Percentiles rank a stretch among this genome's conserved stretches.
Evolutionary conservation across 2,113 vertebrate species (phyloP).

Genomic region (Psophia crepitans): DNA sequence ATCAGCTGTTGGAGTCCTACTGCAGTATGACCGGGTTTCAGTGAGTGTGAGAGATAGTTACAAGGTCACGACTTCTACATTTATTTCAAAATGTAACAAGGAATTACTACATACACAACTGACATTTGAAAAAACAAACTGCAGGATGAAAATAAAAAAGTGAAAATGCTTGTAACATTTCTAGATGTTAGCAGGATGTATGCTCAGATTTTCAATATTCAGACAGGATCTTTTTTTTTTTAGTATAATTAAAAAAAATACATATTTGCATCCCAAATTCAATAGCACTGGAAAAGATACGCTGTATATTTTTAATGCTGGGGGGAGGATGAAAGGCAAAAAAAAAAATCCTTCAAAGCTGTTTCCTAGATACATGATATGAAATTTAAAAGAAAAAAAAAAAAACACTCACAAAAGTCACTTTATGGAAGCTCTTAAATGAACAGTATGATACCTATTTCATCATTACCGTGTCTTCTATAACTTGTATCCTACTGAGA

Average conservation of each 20-base stretch:
- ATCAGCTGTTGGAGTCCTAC: conserved; percentile 33
- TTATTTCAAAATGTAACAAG: conserved; percentile 31
- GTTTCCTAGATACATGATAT: not conserved
- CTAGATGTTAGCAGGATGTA: not conserved
- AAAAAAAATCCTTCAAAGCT: not conserved
- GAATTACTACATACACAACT: not conserved
- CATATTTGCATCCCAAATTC: not conserved
- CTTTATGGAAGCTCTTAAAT: not conserved
- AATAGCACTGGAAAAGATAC: not conserved
- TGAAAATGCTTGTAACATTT: not conserved
- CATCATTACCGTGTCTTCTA: not conserved
- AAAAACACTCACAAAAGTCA: conserved; percentile 9
- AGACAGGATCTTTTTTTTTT: not conserved
- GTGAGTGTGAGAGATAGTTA: conserved; percentile 8
- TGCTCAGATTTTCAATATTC: not conserved
- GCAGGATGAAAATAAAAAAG: not conserved
- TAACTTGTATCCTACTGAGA: not conserved
- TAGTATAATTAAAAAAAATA: not conserved
- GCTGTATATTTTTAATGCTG: not conserved
- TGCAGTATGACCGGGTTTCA: conserved; percentile 43
- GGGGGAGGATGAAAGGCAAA: not conserved
- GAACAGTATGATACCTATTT: not conserved
- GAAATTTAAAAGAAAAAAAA: not conserved
- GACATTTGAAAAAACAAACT: not conserved
- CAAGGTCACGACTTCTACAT: conserved; percentile 59